These are phyloP conservation scores for Procambarus virginalis DNA, from an alignment of 1,140 invertebrate species.

Conservation along the genomic window DNA sequence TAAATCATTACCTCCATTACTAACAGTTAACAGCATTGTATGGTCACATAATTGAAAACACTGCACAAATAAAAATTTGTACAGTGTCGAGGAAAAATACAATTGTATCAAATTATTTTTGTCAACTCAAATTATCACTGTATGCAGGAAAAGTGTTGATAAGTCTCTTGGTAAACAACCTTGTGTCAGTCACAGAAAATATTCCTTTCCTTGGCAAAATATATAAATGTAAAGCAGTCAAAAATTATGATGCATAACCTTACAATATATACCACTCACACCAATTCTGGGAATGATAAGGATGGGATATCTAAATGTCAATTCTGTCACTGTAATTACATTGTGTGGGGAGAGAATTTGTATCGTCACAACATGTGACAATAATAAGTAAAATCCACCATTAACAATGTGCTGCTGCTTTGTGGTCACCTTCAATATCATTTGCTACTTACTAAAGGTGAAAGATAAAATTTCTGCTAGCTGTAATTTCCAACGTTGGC, in stretches of 20 bases:
- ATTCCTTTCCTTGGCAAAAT: neutral
- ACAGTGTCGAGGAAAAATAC: neutral
- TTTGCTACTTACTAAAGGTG: neutral
- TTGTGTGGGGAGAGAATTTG: neutral
- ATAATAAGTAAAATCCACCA: neutral
- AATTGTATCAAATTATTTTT: neutral
- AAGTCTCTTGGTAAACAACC: neutral
- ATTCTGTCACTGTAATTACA: neutral
- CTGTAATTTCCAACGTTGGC: neutral
- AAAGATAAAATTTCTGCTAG: neutral
- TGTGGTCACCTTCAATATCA: neutral
- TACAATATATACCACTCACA: neutral
- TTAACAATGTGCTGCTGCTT: neutral
- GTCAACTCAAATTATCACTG: neutral
- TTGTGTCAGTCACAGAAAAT: neutral
- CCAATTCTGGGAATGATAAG: neutral
- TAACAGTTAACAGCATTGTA: neutral
- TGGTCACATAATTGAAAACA: too few species aligned
- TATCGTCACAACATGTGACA: conserved; percentile 1
- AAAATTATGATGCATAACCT: conserved; percentile 1
- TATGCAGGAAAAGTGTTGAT: neutral
- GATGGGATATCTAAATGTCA: neutral
- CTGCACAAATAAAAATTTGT: too few species aligned
- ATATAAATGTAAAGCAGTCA: neutral
- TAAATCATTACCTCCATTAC: conserved; percentile 3